Base-by-base conservation (phyloP, 2,888 invertebrate species). In the Anticlea derivata region DNA sequence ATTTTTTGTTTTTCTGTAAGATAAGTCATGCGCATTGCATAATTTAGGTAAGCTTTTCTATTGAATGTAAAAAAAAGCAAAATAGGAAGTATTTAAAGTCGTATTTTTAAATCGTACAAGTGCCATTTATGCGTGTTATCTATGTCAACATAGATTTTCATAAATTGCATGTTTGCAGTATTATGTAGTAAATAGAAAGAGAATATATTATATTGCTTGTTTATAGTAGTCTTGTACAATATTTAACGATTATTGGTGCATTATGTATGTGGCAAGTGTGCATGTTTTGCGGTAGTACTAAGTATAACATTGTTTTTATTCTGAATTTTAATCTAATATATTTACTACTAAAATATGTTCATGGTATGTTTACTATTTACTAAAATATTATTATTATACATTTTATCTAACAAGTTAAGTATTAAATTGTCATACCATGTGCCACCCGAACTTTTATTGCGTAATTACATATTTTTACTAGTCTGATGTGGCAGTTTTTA, bases 91-190 rank as follows among this genome's bases (percentile, higher is more conserved):
- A 39, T 52, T 17, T 11, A 49, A 58, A 57, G 55, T 61, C 61
- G 65, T 69, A 65, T 47, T 57, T 63, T 60, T 50, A 62, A 61
- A 47, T 54, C 51, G 54, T 58, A 64, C 54, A 65, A 68, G 70
- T 77, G 70, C 77, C 74, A 73, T 78, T 66, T 53, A 63, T 65
- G 63, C 58, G 71, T 77, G 77, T 83, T 82, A 78, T 80, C 79
- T 80, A 80, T 83, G 75, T 81, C 66, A 76, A 83, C 73, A 83
- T 84, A 81, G 80, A 80, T 70, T 78, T 69, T 65, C 68, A 61
- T 67, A 69, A 71, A 68, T 65, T 78, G 84, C 83, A 85, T 81
- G 86, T 73, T 68, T 81, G 81, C 84, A 86, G 86, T 86, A 86
- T 85, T 86, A 86, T 77, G 72, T 78, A 78, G 70, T 63, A 52